Conservation (phyloP, 2,888 invertebrate genomes). For the Oithona nana region DNA sequence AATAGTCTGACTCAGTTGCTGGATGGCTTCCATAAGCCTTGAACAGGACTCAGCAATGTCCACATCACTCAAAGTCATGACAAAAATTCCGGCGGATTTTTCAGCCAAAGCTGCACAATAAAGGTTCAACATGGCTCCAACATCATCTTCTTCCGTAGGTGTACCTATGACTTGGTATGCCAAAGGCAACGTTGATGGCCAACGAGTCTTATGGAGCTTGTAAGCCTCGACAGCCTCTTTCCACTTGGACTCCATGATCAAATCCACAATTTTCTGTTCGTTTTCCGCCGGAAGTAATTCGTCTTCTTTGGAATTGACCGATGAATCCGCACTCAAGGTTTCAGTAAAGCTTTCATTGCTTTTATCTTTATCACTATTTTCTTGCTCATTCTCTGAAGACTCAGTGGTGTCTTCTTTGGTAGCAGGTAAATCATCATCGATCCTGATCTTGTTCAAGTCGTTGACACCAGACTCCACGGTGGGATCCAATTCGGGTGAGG, state of each 20-base stretch:
- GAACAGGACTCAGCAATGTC: background rate
- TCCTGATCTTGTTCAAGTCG: background rate
- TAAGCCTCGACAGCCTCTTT: background rate
- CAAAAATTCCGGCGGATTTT: background rate
- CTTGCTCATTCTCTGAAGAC: too few relatives aligned
- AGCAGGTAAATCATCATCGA: background rate
- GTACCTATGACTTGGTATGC: background rate
- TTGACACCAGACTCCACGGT: background rate
- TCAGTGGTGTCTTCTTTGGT: too few relatives aligned
- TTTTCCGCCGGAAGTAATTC: background rate
- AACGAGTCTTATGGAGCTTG: background rate
- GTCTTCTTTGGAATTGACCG: background rate
- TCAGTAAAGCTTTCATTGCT: background rate
- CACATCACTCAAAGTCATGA: background rate
- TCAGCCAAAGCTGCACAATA: background rate
- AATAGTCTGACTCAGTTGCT: background rate
- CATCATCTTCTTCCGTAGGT: background rate
- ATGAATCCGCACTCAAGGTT: background rate
- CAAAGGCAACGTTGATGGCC: background rate
- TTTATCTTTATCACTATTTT: background rate
- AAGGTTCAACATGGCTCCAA: background rate
- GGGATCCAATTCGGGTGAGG: background rate
- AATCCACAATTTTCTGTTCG: background rate
- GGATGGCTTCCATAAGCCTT: background rate
- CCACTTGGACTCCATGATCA: background rate